Base-by-base conservation (phyloP, 1,140 invertebrate genomes). In the Ceratitis capitata region DNA sequence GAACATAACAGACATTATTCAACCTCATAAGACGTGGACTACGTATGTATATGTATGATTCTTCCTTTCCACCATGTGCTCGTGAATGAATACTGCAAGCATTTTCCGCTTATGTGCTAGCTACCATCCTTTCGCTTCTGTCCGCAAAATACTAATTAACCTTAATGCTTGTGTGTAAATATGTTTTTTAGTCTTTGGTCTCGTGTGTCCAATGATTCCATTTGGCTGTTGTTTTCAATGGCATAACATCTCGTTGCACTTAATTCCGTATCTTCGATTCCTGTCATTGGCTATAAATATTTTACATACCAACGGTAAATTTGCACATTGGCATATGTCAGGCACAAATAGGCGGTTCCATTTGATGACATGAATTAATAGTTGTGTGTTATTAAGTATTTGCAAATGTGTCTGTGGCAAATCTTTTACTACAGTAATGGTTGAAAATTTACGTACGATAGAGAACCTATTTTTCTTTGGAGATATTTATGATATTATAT, bases 1-100 rank as follows among this genome's bases (percentile, higher is more conserved):
- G 64, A 74, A 74, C 64, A 74, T 35, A 74, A 42, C 35, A 39
- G 39, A 42, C 64, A 74, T 74, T 42, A 42, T 74, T 74, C 64
- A 35, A 74, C 2, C 35, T 39, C 32, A 39, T 74, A 74, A 74
- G 35, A 32, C 64, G 19, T 39, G 39, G 64, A 39, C 47, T 49
- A 1, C 23, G 26, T 26, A 61, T 6, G 9, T 6, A 29, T 29
- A 7, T 9, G 19, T 53, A 19, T 53, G 10, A 19, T 16, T 53
- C n/a, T 23, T 0, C 23, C 26, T 16, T 49, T 49, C 1, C 7
- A 49, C 14, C 14, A 0, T 9, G 14, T 49, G 47, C 47, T 9
- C 47, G 14, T 49, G 14, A n/a, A 14, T 49, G 14, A 7, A 49
- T 49, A 49, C 14, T 7, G 7, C 14, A 49, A 49, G 47, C 47